Base-by-base conservation (phyloP, 2,888 invertebrate genomes). In the Caenorhabditis wallacei region DNA sequence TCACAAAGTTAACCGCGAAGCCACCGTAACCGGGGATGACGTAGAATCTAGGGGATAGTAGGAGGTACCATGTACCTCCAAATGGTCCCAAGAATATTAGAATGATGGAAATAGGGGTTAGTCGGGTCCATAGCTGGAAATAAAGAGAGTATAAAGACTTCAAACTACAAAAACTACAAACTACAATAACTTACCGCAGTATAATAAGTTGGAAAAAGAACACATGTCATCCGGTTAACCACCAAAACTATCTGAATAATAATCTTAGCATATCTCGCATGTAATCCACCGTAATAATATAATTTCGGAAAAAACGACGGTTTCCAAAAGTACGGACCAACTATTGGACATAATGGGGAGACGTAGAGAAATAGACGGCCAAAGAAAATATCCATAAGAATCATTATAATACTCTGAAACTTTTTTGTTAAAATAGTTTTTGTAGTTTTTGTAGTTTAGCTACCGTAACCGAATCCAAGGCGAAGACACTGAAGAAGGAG, bases 141-240 rank as follows among this genome's bases (percentile, higher is more conserved):
- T 3, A 46, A 2, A n/a, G n/a, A n/a, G n/a, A n/a, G n/a, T n/a
- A n/a, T n/a, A n/a, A n/a, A n/a, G n/a, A n/a, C n/a, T n/a, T n/a
- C n/a, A n/a, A n/a, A n/a, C n/a, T n/a, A n/a, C n/a, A n/a, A n/a
- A n/a, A n/a, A n/a, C n/a, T n/a, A n/a, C n/a, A n/a, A n/a, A n/a
- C n/a, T n/a, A n/a, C 30, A 30, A 11, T 1, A 18, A 53, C 64
- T 53, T 13, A 66, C 54, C n/a, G 20, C n/a, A 51, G n/a, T 26
- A 61, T 79, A 63, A 24, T 26, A 7, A 40, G 59, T 37, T 2
- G 80, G 80, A 22, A 61, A 24, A 26, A 71, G 5, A 10, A 80
- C 66, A 30, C 72, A 80, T 13, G 66, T 43, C 71, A 72, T 66
- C 59, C 72, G 40, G 26, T 71, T 80, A 13, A 72, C 5, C 0